Evolutionary conservation across 1,140 invertebrate species (phyloP).

Genomic region (Drosophila nikananu): DNA sequence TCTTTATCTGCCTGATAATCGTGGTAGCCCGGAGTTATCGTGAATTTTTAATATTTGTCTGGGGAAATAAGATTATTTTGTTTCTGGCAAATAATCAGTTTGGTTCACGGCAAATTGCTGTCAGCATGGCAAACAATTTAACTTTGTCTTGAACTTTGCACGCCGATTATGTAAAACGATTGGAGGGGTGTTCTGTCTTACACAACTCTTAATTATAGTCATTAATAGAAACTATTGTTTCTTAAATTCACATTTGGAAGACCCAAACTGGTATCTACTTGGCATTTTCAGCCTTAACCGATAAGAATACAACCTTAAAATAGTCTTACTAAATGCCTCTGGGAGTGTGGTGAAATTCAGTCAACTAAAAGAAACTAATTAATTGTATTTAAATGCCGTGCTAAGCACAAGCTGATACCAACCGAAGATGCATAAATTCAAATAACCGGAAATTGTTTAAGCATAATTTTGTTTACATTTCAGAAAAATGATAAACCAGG

Average conservation of each 20-base stretch:
- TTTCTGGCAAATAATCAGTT: background rate
- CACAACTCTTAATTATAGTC: background rate
- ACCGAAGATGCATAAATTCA: background rate
- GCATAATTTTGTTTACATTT: background rate
- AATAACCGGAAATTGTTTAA: slow-evolving; percentile 1
- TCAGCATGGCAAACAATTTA: slow-evolving; percentile 8
- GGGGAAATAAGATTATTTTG: background rate
- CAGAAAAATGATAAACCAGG: background rate
- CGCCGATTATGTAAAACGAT: slow-evolving; percentile 1
- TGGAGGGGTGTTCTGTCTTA: background rate
- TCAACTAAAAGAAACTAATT: background rate
- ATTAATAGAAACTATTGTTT: background rate
- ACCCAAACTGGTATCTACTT: background rate
- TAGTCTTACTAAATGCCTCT: background rate
- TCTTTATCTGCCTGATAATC: slow-evolving; percentile 3
- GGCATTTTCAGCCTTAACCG: background rate
- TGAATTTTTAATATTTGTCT: background rate
- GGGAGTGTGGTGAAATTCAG: background rate
- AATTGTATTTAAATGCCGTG: background rate
- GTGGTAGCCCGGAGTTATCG: background rate
- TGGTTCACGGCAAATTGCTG: background rate
- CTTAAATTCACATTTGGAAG: background rate
- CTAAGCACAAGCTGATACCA: slow-evolving; percentile 1
- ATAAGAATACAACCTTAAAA: background rate
- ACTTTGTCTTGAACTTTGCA: slow-evolving; percentile 1